A percentile compares a stretch with the other conserved stretches of the same genome.
phyloP scores from a whole-genome alignment of 1,140 invertebrate genomes.

The Heliconius hewitsoni region DNA sequence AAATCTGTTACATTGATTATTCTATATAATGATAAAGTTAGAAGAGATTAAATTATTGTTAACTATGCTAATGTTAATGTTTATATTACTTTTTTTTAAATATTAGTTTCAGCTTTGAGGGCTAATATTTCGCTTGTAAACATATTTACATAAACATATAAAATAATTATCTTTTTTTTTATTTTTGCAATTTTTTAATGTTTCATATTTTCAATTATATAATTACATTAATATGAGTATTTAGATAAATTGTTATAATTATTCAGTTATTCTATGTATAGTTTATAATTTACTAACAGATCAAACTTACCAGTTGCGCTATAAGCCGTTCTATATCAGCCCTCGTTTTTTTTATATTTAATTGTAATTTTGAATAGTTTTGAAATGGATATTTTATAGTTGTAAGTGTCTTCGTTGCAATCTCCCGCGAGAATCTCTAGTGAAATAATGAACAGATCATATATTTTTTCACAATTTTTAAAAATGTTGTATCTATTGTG shows the following conservation, averaged over 20 bases:
- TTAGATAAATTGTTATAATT: neutral
- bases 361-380: constrained; percentile 45
- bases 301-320: neutral
- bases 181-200: neutral
- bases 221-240: neutral
- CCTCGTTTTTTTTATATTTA: constrained; percentile 35
- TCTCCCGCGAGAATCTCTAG: constrained; percentile 66
- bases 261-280: constrained; percentile 7
- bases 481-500: neutral
- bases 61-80: constrained; percentile 78
- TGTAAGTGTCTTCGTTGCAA: constrained; percentile 59
- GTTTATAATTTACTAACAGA: neutral
- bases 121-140: constrained; percentile 13
- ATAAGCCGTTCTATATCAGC: neutral
- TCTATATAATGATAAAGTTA: constrained; percentile 70
- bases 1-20: constrained; percentile 74
- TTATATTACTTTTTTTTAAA: constrained; percentile 58
- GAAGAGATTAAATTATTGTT: constrained; percentile 81
- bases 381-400: constrained; percentile 41
- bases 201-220: neutral
- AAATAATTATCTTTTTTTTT: neutral
- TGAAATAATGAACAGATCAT: constrained; percentile 21
- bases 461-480: neutral
- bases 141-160: constrained; percentile 1
- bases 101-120: constrained; percentile 42